Conservation (phyloP, 2,888 invertebrate genomes). For the Epistrophe eligans region DNA sequence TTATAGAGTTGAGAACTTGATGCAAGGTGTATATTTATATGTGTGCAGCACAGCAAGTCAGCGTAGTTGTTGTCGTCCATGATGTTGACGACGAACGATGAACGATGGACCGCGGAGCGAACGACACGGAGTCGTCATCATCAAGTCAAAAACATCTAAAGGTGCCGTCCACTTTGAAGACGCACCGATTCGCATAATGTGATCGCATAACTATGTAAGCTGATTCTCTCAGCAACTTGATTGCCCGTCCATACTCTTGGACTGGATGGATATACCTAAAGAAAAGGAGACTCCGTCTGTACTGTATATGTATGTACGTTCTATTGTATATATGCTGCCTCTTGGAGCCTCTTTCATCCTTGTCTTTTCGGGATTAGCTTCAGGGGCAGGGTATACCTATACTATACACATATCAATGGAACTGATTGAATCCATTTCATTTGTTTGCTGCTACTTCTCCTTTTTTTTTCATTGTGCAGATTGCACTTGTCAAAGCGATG, state of each 20-base stretch:
- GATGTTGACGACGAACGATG: constrained; percentile 60
- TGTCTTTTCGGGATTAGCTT: constrained; percentile 40
- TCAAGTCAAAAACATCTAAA: constrained; percentile 77
- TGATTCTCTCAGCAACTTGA: constrained; percentile 13
- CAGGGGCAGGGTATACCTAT: constrained; percentile 5
- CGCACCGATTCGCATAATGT: constrained; percentile 76
- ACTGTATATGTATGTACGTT: neutral
- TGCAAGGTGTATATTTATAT: neutral
- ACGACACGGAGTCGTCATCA: constrained; percentile 77
- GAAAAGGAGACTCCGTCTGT: constrained; percentile 1
- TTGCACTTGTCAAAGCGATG: constrained; percentile 64
- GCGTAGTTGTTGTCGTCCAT: constrained; percentile 42
- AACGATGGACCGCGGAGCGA: constrained; percentile 49
- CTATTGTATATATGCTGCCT: neutral
- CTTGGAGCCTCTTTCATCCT: constrained; percentile 26
- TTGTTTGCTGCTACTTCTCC: constrained; percentile 39
- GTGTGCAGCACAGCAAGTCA: neutral
- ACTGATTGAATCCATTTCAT: constrained; percentile 73
- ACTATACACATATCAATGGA: constrained; percentile 28
- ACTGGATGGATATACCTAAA: constrained; percentile 1
- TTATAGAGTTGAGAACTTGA: constrained; percentile 16
- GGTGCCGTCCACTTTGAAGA: constrained; percentile 77
- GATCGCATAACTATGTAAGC: constrained; percentile 73
- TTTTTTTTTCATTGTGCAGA: neutral
- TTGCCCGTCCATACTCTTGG: constrained; percentile 3